These are phyloP conservation scores for Rafetus swinhoei DNA, from an alignment of 2,113 vertebrate species.

Conservation along the genomic window DNA sequence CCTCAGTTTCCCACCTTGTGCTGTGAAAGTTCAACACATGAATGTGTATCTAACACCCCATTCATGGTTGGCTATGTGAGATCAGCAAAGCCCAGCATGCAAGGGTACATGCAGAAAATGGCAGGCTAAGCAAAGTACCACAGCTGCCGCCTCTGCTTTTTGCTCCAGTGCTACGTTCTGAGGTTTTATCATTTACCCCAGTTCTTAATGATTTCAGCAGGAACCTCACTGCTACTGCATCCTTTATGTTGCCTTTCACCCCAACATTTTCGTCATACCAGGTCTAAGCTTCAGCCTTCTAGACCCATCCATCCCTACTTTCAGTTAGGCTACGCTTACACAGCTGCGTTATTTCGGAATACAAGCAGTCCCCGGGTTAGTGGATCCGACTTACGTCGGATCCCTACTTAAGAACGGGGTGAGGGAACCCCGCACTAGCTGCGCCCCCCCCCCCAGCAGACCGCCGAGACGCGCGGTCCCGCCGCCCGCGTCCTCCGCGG, in stretches of 20 bases:
- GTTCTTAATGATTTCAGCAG: neutral
- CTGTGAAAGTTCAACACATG: neutral
- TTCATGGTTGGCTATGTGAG: neutral
- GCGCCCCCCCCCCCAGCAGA: no score
- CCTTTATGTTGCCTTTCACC: neutral
- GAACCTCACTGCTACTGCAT: neutral
- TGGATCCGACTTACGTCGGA: no score
- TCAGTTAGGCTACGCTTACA: no score
- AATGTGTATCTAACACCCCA: neutral
- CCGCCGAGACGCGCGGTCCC: no score
- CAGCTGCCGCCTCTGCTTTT: neutral
- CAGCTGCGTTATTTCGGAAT: no score
- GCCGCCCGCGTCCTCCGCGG: no score
- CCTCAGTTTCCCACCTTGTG: neutral
- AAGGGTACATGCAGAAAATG: neutral
- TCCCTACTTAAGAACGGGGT: no score
- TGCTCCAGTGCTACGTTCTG: neutral
- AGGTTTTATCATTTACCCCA: neutral
- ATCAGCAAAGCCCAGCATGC: neutral
- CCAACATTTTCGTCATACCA: neutral
- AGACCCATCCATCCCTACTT: neutral
- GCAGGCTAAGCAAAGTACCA: neutral
- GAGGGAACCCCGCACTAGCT: no score
- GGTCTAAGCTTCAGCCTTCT: neutral
- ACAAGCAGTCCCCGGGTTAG: no score